These are phyloP conservation scores for Phaethornis superciliosus DNA, from an alignment of 2,113 vertebrate genomes.

Conservation along the genomic window DNA sequence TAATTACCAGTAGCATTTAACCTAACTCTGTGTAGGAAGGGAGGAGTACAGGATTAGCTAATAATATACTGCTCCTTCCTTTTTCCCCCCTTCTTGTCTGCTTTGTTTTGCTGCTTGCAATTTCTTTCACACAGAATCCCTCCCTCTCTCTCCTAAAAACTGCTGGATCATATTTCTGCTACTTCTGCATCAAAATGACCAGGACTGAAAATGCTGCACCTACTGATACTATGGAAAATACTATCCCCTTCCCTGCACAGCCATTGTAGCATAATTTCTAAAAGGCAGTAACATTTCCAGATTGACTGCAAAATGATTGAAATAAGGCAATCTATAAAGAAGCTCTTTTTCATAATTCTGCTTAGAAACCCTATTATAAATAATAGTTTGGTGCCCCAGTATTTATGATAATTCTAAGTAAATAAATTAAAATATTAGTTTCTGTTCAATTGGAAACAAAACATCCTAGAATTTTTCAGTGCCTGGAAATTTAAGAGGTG, in stretches of 20 bases:
- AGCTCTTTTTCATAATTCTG: background rate
- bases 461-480: background rate
- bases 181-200: background rate
- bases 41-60: background rate
- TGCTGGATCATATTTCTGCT: background rate
- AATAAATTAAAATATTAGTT: background rate
- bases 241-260: background rate
- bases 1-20: background rate
- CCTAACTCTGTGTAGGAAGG: background rate
- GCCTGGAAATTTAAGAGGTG: background rate
- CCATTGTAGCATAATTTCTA: background rate
- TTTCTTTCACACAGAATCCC: background rate
- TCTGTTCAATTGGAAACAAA: background rate
- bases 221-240: background rate
- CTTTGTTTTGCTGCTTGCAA: background rate
- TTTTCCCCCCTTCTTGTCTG: background rate
- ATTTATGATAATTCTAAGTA: background rate
- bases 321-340: background rate
- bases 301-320: background rate
- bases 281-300: background rate
- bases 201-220: background rate
- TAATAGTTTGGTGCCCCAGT: background rate
- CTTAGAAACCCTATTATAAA: background rate
- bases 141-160: background rate
- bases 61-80: background rate